phyloP scores from a whole-genome alignment of 2,113 vertebrate species.

The Sinosuthora webbiana region DNA sequence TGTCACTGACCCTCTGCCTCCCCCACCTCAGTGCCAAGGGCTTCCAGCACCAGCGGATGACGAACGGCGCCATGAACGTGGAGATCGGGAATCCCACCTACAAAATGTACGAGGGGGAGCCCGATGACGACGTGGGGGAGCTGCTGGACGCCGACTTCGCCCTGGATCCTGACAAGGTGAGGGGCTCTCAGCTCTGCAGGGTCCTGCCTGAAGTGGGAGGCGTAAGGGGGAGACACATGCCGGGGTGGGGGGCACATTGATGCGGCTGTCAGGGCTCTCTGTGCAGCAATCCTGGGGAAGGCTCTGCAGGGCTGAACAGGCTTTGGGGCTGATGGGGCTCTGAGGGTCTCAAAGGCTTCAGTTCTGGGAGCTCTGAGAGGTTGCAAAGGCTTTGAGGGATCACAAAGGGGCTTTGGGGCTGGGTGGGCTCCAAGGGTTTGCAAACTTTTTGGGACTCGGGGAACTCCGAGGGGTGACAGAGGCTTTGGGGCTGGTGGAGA shows the following conservation, averaged over 20 bases:
- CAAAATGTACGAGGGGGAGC: constrained; percentile 96
- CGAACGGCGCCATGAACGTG: constrained; percentile 95
- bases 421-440: not conserved
- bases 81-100: constrained; percentile 97
- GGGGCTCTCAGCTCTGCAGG: accelerated
- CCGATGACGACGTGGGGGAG: constrained; percentile 90
- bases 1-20: not conserved
- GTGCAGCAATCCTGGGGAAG: not conserved
- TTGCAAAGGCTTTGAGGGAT: not conserved
- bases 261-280: not conserved
- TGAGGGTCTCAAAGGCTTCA: not conserved
- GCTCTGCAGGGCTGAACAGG: not conserved
- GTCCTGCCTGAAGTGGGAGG: not conserved
- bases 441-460: not conserved
- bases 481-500: not conserved
- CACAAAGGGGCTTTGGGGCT: not conserved
- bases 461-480: not conserved
- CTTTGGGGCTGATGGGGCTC: not conserved
- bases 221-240: not conserved
- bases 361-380: too few species aligned
- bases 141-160: constrained; percentile 92
- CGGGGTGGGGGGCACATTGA: accelerated
- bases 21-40: constrained; percentile 86
- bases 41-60: constrained; percentile 98
- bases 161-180: constrained; percentile 94